A percentile compares a stretch with the other conserved stretches of the same genome.
Evolutionary conservation across 2,797 vertebrate species (phyloP).

Genomic region (Syngnathus acus): DNA sequence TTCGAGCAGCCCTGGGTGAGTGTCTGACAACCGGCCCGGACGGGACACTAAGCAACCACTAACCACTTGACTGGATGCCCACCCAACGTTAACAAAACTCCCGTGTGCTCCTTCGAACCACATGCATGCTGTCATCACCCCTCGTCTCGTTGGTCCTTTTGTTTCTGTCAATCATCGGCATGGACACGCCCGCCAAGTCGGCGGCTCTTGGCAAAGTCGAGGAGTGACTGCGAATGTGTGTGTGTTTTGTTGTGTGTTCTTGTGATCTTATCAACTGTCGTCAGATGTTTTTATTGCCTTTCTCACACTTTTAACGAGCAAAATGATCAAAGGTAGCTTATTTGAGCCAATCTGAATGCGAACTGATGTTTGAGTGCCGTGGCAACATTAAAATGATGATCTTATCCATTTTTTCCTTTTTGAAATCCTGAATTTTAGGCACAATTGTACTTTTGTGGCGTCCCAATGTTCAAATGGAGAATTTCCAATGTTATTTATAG

Average conservation of each 20-base stretch:
- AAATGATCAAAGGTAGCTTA: background rate
- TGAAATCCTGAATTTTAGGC: background rate
- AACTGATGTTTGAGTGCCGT: background rate
- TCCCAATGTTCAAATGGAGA: background rate
- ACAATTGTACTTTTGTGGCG: background rate
- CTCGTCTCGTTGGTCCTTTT: slow-evolving; percentile 53
- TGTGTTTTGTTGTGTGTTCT: background rate
- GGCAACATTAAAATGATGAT: background rate
- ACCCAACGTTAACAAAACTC: slow-evolving; percentile 40
- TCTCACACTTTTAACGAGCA: background rate
- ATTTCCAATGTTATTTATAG: background rate
- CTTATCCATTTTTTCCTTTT: background rate
- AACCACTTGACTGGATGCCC: slow-evolving; percentile 32
- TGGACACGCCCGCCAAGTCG: slow-evolving; percentile 36
- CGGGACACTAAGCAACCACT: slow-evolving; percentile 47
- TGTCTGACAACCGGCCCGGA: slow-evolving; percentile 44
- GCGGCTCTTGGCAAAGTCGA: background rate
- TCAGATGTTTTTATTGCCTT: background rate
- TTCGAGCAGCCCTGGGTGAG: slow-evolving; percentile 94
- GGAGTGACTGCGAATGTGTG: slow-evolving; percentile 24
- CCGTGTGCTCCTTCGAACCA: slow-evolving; percentile 27
- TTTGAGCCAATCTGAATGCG: background rate
- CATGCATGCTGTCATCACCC: slow-evolving; percentile 48
- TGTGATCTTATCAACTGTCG: background rate
- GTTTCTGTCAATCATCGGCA: slow-evolving; percentile 46